Base-by-base conservation (phyloP, 2,113 vertebrate genomes). In the Zapus hudsonius region DNA sequence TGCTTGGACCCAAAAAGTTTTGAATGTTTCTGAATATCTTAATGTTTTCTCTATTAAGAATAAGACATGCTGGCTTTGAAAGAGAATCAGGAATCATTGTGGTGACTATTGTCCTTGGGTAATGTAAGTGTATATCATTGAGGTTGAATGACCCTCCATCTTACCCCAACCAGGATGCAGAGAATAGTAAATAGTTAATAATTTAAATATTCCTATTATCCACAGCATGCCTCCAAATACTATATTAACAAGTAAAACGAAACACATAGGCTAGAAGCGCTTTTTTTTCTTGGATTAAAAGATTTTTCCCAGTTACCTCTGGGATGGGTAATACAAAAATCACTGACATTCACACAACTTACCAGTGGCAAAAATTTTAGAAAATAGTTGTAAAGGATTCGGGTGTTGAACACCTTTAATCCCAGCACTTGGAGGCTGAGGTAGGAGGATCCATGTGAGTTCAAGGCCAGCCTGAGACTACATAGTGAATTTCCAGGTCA, bases 11-110 rank as follows among this genome's bases (percentile, higher is more conserved):
- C 75, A 82, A 5, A 25, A 95, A 86, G 10, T 1, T 38, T 33
- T 36, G 81, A 61, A 74, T 69, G 33, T 84, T 89, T 91, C 80
- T 87, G 83, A 76, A 42, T 52, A 63, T 9, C 4, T 66, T 80
- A 64, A 42, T 67, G 13, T 29, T 84, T 89, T 92, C n/a, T 42
- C 92, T 12, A 63, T 38, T 87, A 75, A 80, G n/a, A 95, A 55
- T 9, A 81, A 73, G 81, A 57, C 12, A 59, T 66, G 7, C 22
- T 20, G 33, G 72, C 42, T 90, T 92, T 64, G 73, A 64, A 87
- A 90, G 38, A 69, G 89, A 94, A 79, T 87, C 59, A 69, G 0
- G 38, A 29, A 36, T 67, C 64, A 87, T 36, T 23, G 12, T 70
- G 66, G 44, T 75, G 25, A 80, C 20, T 93, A 52, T 61, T 67